These are phyloP conservation scores for Linepithema humile DNA, from an alignment of 1,140 invertebrate species.

Conservation along the genomic window DNA sequence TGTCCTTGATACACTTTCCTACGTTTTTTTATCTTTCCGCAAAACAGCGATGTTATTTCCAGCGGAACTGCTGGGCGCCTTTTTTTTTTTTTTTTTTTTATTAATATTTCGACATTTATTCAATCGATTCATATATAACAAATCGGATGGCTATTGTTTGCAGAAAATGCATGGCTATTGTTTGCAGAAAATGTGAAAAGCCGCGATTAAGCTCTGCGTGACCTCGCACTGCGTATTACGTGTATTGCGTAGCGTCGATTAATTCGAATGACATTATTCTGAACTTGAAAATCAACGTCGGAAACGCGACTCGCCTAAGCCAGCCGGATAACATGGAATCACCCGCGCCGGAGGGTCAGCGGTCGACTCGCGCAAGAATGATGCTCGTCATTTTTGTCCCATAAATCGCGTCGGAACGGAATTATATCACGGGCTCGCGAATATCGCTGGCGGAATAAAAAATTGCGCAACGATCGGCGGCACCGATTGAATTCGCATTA, in stretches of 20 bases:
- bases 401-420: background rate
- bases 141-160: too few relatives aligned
- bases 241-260: background rate
- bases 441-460: background rate
- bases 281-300: background rate
- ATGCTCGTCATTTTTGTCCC: background rate
- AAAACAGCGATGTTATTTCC: background rate
- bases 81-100: background rate
- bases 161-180: too few relatives aligned
- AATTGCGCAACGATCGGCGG: background rate
- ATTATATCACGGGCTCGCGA: too few relatives aligned
- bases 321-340: constrained; percentile 30
- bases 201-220: too few relatives aligned
- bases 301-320: background rate
- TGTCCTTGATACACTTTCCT: background rate
- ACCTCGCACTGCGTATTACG: background rate
- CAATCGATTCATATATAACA: too few relatives aligned
- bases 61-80: background rate
- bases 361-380: constrained; percentile 16
- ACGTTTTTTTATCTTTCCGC: background rate
- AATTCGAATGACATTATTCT: constrained; percentile 4
- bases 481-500: background rate
- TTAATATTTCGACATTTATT: background rate
- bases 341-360: constrained; percentile 25
- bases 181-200: too few relatives aligned